These are phyloP conservation scores for Myotis lucifugus DNA, from an alignment of 2,113 vertebrate genomes.

Conservation along the genomic window DNA sequence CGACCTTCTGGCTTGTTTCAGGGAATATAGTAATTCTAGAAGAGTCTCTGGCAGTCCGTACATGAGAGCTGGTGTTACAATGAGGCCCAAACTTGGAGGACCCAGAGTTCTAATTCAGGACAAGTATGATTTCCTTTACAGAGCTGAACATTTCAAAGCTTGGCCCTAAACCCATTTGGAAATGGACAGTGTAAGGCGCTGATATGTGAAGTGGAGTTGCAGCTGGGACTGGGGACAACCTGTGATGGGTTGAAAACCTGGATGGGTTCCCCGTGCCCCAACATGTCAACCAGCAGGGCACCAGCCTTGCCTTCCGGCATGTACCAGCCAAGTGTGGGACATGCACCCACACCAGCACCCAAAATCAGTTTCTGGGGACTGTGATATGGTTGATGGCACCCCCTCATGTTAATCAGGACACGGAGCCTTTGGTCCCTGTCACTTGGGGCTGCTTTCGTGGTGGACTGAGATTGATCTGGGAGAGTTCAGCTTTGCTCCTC, in stretches of 20 bases:
- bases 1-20: neutral
- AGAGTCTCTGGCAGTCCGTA: neutral
- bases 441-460: neutral
- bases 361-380: neutral
- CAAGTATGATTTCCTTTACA: neutral
- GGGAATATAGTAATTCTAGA: neutral
- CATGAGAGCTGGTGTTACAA: neutral
- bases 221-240: neutral
- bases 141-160: neutral
- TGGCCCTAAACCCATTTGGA: slow-evolving; percentile 4
- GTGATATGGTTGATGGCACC: neutral
- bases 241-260: neutral
- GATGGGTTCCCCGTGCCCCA: neutral
- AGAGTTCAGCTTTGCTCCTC: neutral
- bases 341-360: neutral
- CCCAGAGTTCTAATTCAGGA: neutral
- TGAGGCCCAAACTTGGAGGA: neutral
- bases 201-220: neutral
- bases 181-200: neutral
- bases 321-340: neutral
- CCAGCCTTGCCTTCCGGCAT: neutral
- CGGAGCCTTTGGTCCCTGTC: neutral
- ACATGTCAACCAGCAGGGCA: neutral
- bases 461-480: neutral
- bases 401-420: neutral